Conservation (phyloP, 2,888 invertebrate genomes). For the Chelonus formosanus region DNA sequence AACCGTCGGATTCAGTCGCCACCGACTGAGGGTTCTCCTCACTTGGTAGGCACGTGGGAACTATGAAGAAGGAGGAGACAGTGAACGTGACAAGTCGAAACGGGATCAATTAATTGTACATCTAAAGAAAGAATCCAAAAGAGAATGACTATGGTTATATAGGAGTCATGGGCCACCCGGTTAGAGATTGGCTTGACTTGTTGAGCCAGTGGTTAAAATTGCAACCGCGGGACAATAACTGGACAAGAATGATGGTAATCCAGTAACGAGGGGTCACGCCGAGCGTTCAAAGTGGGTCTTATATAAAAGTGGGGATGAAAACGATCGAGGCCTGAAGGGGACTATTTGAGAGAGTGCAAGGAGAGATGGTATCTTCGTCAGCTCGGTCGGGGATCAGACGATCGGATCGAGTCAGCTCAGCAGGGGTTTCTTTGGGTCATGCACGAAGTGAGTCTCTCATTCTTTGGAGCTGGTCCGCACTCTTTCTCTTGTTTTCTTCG, state of each 20-base stretch:
- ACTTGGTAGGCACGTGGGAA: constrained; percentile 12
- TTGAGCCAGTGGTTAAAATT: constrained; percentile 29
- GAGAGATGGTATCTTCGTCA: constrained; percentile 63
- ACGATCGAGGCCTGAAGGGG: constrained; percentile 34
- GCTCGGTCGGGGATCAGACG: constrained; percentile 64
- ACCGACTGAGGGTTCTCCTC: constrained; percentile 23
- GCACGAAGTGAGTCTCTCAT: constrained; percentile 60
- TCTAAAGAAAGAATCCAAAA: constrained; percentile 6
- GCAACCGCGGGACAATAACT: constrained; percentile 32
- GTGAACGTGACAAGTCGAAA: constrained; percentile 33
- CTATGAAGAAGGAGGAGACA: constrained; percentile 31
- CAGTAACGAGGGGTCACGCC: constrained; percentile 39
- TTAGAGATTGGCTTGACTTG: constrained; percentile 8
- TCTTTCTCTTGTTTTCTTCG: constrained; percentile 3
- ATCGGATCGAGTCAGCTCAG: constrained; percentile 63
- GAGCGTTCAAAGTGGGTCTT: constrained; percentile 16
- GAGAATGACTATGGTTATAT: constrained; percentile 20
- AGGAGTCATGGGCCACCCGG: constrained; percentile 17
- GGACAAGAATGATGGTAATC: constrained; percentile 41
- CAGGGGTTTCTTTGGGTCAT: constrained; percentile 65
- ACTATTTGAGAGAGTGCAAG: constrained; percentile 46
- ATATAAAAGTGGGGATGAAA: constrained; percentile 21
- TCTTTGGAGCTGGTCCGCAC: constrained; percentile 44
- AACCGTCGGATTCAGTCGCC: constrained; percentile 33
- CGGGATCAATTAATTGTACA: constrained; percentile 35